Evolutionary conservation across 2,888 invertebrate genomes (phyloP), one percentile per base, ranked within the genome.

Genomic region (Drosophila planitibia): DNA sequence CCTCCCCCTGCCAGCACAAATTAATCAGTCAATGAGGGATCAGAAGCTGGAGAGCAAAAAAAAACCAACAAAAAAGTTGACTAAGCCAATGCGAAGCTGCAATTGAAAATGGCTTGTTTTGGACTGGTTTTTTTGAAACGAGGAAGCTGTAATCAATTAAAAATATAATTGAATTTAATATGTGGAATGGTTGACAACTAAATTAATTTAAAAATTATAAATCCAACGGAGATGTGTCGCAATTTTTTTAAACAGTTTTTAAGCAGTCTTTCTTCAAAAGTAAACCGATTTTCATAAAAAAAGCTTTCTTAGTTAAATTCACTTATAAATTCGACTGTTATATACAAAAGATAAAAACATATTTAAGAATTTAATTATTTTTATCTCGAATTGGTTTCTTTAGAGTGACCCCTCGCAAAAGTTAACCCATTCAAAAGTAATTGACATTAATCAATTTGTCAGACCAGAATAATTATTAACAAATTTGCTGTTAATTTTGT

Each of bases 381-480:
- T 47, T 47, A 22, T 14, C 22, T 47, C 7, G 14, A 22, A 47
- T 14, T 14, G 14, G 14, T 22, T 16, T 47, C 22, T 47, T 16
- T 47, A 47, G 25, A 47, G 25, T 25, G 16, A 2, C 16, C 47
- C 47, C 47, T 47, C 47, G 47, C 47, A 25, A 2, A 16, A 16
- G 25, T 5, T 16, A 32, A 53, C n/a, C 30, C 7, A 53, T 53
- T 53, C 14, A 30, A 33, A 35, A 37, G n/a, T 44, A 62, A 51
- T 39, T 47, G 19, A 9, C 19, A 44, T 57, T 39, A 61, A 64
- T 49, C 63, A 51, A 75, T 60, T 70, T 59, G 61, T 39, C 39
- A 19, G 41, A 19, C 32, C 22, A 25, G 1, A 66, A 37, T 30
- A 37, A 53, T 67, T 37, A 57, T 61, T 58, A 37, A 62, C 51